A percentile compares a stretch with the other conserved stretches of the same genome.
Evolutionary conservation across 2,888 invertebrate species (phyloP).

Genomic region (Incurvaria masculella): DNA sequence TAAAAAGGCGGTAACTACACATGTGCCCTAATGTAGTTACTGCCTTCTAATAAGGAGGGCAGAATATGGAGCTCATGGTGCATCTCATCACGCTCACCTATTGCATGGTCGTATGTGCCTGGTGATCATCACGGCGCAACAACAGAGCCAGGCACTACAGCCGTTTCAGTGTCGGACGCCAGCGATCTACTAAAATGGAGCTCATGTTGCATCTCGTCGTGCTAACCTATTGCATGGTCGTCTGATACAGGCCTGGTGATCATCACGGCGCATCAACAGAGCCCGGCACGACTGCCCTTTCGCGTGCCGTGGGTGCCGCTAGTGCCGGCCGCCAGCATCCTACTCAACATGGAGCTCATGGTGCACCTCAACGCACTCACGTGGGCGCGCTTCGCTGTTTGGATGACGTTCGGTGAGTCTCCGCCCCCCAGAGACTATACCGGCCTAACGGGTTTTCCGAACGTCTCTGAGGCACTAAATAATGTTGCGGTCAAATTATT

Average conservation of each 20-base stretch:
- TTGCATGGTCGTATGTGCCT: too few species aligned
- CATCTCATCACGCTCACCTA: too few species aligned
- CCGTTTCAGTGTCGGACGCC: conserved; percentile 73
- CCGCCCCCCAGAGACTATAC: conserved; percentile 1
- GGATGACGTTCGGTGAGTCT: conserved; percentile 75
- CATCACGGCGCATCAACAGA: conserved; percentile 76
- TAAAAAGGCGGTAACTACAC: too few species aligned
- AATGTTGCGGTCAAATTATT: too few species aligned
- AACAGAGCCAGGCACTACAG: conserved; percentile 67
- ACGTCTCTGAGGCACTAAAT: too few species aligned
- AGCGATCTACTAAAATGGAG: too few species aligned
- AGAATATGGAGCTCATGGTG: too few species aligned
- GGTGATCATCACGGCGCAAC: conserved; percentile 71
- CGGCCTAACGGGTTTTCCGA: too few species aligned
- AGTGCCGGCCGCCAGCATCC: conserved; percentile 74
- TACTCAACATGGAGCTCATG: conserved; percentile 81
- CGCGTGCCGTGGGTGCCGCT: conserved; percentile 80
- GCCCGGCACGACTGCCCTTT: conserved; percentile 66
- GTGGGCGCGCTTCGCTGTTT: conserved; percentile 81
- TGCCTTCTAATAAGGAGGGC: too few species aligned
- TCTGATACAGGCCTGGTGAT: conserved; percentile 70
- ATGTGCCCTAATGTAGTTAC: too few species aligned
- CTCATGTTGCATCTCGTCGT: too few species aligned
- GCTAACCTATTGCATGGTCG: too few species aligned
- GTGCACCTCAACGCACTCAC: conserved; percentile 75